A percentile compares a stretch with the other conserved stretches of the same genome.
Conservation (phyloP, 2,113 vertebrate genomes). For the Agapornis roseicollis region DNA sequence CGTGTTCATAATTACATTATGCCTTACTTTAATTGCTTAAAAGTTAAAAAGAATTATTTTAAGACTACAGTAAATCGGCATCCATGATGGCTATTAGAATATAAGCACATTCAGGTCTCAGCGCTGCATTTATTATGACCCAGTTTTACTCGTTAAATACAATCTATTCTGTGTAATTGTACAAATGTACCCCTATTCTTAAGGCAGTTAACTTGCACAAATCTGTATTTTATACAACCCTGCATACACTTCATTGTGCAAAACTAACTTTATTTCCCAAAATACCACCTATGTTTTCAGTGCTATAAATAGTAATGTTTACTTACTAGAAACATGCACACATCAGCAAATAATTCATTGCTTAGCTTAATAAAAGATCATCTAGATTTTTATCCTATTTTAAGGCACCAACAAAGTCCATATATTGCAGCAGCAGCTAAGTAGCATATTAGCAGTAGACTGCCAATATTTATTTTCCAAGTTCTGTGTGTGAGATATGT, state of each 20-base stretch:
- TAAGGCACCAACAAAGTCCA: neutral
- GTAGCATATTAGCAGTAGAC: rapidly evolving
- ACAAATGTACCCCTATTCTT: neutral
- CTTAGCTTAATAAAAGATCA: neutral
- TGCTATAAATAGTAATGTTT: neutral
- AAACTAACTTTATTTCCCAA: neutral
- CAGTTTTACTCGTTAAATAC: neutral
- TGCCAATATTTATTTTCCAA: neutral
- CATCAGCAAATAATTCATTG: neutral
- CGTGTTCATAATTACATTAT: neutral
- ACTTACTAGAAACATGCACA: neutral
- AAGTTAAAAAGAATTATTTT: neutral
- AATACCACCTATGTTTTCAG: neutral
- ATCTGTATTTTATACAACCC: neutral
- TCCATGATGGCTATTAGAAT: neutral
- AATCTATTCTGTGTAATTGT: neutral
- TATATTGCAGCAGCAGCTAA: neutral
- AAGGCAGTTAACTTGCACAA: neutral
- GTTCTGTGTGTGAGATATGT: rapidly evolving
- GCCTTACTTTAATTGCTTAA: neutral
- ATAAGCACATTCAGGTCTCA: neutral
- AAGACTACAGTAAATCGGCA: neutral
- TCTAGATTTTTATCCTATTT: neutral
- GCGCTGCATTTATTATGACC: neutral
- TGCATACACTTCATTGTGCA: rapidly evolving